These are phyloP conservation scores for Clamator glandarius DNA, from an alignment of 2,797 vertebrate genomes.

Conservation along the genomic window DNA sequence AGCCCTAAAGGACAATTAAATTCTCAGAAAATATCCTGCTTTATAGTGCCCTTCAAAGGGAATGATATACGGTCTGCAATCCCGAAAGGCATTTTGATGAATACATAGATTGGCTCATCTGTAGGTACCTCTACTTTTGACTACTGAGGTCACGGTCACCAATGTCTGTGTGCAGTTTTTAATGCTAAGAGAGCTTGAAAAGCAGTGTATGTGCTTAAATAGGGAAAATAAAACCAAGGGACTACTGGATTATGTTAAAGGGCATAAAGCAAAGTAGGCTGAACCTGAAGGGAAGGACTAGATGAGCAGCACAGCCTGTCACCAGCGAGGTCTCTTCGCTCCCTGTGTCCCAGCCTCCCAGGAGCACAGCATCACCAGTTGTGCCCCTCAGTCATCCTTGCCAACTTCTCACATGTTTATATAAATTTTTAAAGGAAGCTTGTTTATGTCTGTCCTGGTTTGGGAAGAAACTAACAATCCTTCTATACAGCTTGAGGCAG, in stretches of 20 bases:
- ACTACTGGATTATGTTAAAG: neutral
- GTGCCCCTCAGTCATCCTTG: neutral
- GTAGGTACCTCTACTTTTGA: neutral
- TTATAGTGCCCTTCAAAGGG: neutral
- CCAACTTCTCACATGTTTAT: neutral
- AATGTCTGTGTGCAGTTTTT: neutral
- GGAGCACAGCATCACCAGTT: no score
- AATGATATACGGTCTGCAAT: accelerated
- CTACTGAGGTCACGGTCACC: neutral
- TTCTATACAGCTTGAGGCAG: neutral
- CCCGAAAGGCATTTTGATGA: neutral
- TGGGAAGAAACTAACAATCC: neutral
- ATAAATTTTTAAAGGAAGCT: neutral
- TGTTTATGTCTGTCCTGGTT: neutral
- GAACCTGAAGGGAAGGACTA: accelerated
- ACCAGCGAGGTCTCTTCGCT: neutral
- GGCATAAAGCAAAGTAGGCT: neutral
- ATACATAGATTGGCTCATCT: neutral
- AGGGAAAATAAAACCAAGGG: neutral
- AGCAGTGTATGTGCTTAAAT: neutral
- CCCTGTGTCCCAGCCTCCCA: neutral
- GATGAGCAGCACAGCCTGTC: neutral
- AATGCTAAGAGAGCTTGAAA: neutral
- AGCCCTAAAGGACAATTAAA: neutral
- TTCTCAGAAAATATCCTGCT: neutral